A percentile compares a stretch with the other conserved stretches of the same genome.
phyloP scores from a whole-genome alignment of 2,888 invertebrate species.

The Agonopterix alstromeriana region DNA sequence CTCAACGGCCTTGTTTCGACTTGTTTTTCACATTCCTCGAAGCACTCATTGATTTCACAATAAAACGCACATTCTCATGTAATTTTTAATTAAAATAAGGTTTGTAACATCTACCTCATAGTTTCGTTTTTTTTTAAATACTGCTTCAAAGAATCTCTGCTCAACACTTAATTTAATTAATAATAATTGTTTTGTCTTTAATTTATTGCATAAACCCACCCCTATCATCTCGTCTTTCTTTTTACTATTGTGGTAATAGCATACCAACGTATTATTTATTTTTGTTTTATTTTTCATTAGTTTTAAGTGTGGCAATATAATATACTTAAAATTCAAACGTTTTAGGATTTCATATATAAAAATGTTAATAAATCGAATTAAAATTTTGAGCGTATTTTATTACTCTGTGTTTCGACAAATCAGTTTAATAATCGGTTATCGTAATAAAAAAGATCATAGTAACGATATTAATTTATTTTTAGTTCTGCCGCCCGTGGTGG shows the following conservation, averaged over 20 bases:
- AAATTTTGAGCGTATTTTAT: constrained; percentile 4
- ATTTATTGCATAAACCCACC: constrained; percentile 63
- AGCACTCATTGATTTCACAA: constrained; percentile 4
- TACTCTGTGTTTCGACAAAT: constrained; percentile 3
- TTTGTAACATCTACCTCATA: constrained; percentile 1
- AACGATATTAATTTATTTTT: constrained; percentile 44
- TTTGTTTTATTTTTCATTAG: constrained; percentile 24
- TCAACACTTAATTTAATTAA: constrained; percentile 28
- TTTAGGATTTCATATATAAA: constrained; percentile 12
- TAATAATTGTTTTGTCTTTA: constrained; percentile 14
- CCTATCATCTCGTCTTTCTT: constrained; percentile 32
- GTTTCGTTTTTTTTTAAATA: constrained; percentile 2
- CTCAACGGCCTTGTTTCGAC: neutral
- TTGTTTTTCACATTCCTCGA: constrained; percentile 1
- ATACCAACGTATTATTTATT: constrained; percentile 24
- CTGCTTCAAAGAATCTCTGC: constrained; percentile 53
- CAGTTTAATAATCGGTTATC: neutral
- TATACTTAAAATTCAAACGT: constrained; percentile 12
- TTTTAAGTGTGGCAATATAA: constrained; percentile 18
- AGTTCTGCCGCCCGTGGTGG: constrained; percentile 69
- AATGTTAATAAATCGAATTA: neutral
- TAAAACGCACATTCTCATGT: constrained; percentile 16
- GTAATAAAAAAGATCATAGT: constrained; percentile 1
- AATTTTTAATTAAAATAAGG: constrained; percentile 1
- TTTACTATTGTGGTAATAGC: constrained; percentile 14